Evolutionary conservation across 2,797 vertebrate genomes (phyloP), one percentile per base, ranked within the genome.

Genomic region (Parambassis ranga): DNA sequence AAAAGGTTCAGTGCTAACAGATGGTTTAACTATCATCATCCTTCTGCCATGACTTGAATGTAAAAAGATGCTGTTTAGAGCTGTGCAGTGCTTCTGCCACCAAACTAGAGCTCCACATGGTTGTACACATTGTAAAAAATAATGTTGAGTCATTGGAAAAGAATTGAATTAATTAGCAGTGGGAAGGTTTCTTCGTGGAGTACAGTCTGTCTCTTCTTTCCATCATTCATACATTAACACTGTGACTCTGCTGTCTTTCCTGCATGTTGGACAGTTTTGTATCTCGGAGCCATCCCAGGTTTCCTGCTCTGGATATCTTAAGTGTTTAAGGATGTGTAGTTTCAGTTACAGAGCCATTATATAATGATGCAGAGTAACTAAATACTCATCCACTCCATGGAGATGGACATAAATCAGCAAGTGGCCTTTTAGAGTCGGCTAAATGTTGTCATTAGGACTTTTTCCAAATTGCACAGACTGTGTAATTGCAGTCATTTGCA

Each of bases 281-380:
- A 20, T 48, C 53, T 1, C 23, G 0, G 0, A 52, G 10, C 19
- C 36, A 14, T 77, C 60, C 11, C 3, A 33, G 42, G 15, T 59
- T 70, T 58, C 28, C 65, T 31, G 7, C 48, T 65, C 23, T 35
- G 30, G 52, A 30, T 36, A 35, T 42, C 32, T 41, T 55, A 48
- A 86, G 55, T 71, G 63, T 72, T 77, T 42, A 24, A 61, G 74
- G 70, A 82, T 69, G 42, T 57, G 24, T n/a, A 27, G 70, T 76
- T 41, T 83, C 71, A 42, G 50, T 88, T 84, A 76, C 76, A 60
- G 24, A 49, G 33, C 61, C 72, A 81, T 84, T 77, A 71, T 52
- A 44, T 74, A 44, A 46, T 55, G 36, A 56, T 52, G 42, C 42
- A 57, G 60, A 46, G 20, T 5, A 57, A 55, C 26, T 69, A 3